Base-by-base conservation (phyloP, 2,113 vertebrate species). In the Notothenia rossii region DNA sequence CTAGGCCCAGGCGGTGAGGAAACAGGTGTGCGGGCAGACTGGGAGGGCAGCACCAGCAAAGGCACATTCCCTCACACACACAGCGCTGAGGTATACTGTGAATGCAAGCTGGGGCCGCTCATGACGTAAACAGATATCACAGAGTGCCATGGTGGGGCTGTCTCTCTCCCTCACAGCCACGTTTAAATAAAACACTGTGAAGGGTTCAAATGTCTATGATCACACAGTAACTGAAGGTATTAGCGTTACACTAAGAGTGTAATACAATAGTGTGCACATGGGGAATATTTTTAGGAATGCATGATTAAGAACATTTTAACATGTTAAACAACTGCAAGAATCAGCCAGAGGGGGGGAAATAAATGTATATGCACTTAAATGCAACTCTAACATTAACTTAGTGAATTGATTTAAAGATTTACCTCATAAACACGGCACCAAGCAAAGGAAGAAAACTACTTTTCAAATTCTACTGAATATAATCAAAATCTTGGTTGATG, bases 11-110 rank as follows among this genome's bases (percentile, higher is more conserved):
- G 75, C 88, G 68, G 75, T 77, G 89, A 94, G 94, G 93, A 94
- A 95, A 93, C 93, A 94, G 93, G 92, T 93, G 92, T 88, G 91
- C 50, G 69, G 85, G 77, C 77, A 82, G 66, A 58, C 71, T 85
- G 61, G 72, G 82, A 88, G 84, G 64, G 79, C 79, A 80, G 88
- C 89, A 78, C 78, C 76, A 72, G 72, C 77, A 66, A 78, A 86
- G 59, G 58, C 75, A 54, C 88, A 87, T 84, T 83, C 83, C 61
- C 84, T 81, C 85, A 81, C 83, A 82, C 74, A 62, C 72, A 69
- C 36, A 64, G 72, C 17, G 53, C 56, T 36, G 51, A 80, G 71
- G 75, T 82, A 75, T 69, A 87, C 68, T 60, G 49, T 59, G 58
- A 53, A 58, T 48, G 66, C 74, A 66, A 56, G 76, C 67, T 40